A percentile compares a stretch with the other conserved stretches of the same genome.
phyloP scores from a whole-genome alignment of 2,113 vertebrate species.

The Chauna torquata region DNA sequence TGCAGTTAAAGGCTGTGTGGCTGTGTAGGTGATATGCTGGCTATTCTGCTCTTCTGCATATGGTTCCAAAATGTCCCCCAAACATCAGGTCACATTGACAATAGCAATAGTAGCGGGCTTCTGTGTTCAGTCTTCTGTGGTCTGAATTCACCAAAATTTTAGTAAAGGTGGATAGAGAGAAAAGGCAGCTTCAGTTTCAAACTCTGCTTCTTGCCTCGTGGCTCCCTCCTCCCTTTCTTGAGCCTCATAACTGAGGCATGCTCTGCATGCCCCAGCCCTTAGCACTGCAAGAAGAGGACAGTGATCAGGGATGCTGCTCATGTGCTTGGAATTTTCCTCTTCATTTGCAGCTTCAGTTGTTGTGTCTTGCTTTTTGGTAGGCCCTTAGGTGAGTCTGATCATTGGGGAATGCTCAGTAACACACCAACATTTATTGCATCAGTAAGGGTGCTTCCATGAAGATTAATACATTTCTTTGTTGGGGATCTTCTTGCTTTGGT shows the following conservation, averaged over 20 bases:
- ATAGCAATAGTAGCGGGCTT: neutral
- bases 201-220: neutral
- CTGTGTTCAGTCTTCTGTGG: neutral
- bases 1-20: neutral
- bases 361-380: neutral
- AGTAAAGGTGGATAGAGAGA: neutral
- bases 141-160: neutral
- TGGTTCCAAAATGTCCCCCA: neutral
- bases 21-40: neutral
- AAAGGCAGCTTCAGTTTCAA: neutral
- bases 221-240: neutral
- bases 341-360: neutral
- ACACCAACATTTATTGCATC: neutral
- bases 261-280: neutral
- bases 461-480: neutral
- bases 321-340: constrained; percentile 24
- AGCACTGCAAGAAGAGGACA: neutral
- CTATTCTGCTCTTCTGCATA: neutral
- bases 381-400: neutral
- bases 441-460: neutral
- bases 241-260: neutral
- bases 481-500: neutral
- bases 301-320: neutral
- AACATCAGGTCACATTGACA: neutral
- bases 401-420: neutral